A percentile compares a stretch with the other conserved stretches of the same genome.
phyloP scores from a whole-genome alignment of 2,797 vertebrate species.

The Anisognathus igniventris region DNA sequence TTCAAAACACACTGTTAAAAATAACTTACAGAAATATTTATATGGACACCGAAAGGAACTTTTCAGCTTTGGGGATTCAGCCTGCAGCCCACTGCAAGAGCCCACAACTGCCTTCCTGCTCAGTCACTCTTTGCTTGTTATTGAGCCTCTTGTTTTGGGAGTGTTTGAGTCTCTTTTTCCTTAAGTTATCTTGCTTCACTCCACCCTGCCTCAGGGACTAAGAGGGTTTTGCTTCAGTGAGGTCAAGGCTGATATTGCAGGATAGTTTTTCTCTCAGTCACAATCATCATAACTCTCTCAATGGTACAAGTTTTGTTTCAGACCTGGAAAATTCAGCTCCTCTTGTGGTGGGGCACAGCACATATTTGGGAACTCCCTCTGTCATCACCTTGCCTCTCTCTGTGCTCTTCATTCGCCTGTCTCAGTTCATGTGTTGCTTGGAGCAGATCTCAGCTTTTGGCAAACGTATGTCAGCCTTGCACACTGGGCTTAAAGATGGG shows the following conservation, averaged over 20 bases:
- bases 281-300: not conserved
- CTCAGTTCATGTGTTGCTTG: not conserved
- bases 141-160: slow-evolving; percentile 37
- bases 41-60: slow-evolving; percentile 23
- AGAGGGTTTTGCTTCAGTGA: slow-evolving; percentile 10
- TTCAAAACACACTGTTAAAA: slow-evolving; percentile 66
- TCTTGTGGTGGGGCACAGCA: not conserved
- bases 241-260: not conserved
- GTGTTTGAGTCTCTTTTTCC: slow-evolving; percentile 33
- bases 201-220: slow-evolving; percentile 16
- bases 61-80: slow-evolving; percentile 47
- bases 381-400: not conserved
- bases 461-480: not conserved
- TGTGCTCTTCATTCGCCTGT: not conserved
- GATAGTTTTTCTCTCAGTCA: slow-evolving; percentile 17
- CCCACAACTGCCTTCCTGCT: slow-evolving; percentile 24
- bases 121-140: not conserved
- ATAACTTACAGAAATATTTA: slow-evolving; percentile 69
- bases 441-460: not conserved
- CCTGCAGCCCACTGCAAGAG: slow-evolving; percentile 2
- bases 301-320: not conserved
- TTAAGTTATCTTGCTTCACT: slow-evolving; percentile 35
- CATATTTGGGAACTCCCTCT: not conserved
- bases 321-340: not conserved
- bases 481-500: not conserved